Evolutionary conservation across 2,888 invertebrate species (phyloP).

Genomic region (Eilema griseolum): DNA sequence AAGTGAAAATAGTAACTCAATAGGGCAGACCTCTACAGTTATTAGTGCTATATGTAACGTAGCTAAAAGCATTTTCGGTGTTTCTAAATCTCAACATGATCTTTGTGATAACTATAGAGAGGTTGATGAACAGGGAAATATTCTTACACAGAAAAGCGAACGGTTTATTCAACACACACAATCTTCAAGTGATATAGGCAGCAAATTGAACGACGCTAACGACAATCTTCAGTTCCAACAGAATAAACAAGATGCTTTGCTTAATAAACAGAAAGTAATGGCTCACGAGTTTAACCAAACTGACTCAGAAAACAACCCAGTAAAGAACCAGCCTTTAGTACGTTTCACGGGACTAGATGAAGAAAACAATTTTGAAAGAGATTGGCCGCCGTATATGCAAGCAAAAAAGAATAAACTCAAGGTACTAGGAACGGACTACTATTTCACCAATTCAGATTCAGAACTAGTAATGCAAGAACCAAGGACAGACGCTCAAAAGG

Average conservation of each 20-base stretch:
- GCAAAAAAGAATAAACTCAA: slow-evolving; percentile 75
- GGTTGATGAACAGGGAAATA: slow-evolving; percentile 76
- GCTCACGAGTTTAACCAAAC: slow-evolving; percentile 78
- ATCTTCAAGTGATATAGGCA: slow-evolving; percentile 74
- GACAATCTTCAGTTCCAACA: slow-evolving; percentile 72
- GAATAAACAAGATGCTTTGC: slow-evolving; percentile 77
- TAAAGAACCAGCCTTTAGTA: slow-evolving; percentile 52
- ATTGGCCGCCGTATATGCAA: slow-evolving; percentile 64
- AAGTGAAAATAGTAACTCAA: slow-evolving; percentile 53
- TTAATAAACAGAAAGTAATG: slow-evolving; percentile 85
- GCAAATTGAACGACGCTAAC: slow-evolving; percentile 60
- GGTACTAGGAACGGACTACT: slow-evolving; percentile 71
- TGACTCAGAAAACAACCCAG: slow-evolving; percentile 69
- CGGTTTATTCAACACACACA: slow-evolving; percentile 50
- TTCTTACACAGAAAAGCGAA: slow-evolving; percentile 55
- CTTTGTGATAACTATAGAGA: slow-evolving; percentile 71
- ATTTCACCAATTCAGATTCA: slow-evolving; percentile 43
- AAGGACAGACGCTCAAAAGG: slow-evolving; percentile 83
- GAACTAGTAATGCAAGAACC: slow-evolving; percentile 54
- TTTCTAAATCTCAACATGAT: slow-evolving; percentile 55
- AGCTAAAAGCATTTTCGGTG: slow-evolving; percentile 74
- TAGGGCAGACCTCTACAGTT: slow-evolving; percentile 63
- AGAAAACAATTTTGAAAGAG: slow-evolving; percentile 68
- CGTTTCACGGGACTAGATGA: slow-evolving; percentile 61
- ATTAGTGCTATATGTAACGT: slow-evolving; percentile 74